These are phyloP conservation scores for Fregetta grallaria DNA, from an alignment of 2,113 vertebrate species.

Conservation along the genomic window DNA sequence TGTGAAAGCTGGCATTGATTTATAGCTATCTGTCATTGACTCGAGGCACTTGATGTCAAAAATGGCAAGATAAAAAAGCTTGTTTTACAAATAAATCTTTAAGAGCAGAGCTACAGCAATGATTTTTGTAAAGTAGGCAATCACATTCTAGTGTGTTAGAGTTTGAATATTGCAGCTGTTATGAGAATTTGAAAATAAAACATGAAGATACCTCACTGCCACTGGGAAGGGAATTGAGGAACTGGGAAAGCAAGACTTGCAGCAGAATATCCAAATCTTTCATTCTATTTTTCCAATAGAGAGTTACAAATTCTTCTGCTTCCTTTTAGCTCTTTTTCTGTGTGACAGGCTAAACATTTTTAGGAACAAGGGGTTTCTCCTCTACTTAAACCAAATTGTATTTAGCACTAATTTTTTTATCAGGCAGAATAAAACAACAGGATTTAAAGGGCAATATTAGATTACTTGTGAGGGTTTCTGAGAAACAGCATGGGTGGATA, in stretches of 20 bases:
- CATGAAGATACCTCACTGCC: not conserved
- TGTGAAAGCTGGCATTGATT: slow-evolving; percentile 16
- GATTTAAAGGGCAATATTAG: not conserved
- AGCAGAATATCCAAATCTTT: not conserved
- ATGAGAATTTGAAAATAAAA: not conserved
- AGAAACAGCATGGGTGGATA: not conserved
- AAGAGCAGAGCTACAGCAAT: not conserved
- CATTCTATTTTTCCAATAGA: not conserved
- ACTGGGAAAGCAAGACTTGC: not conserved
- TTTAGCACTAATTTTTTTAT: not conserved
- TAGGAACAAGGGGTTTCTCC: not conserved
- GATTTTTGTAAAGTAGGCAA: not conserved
- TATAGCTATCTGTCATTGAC: not conserved
- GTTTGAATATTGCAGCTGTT: not conserved
- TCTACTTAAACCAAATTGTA: not conserved
- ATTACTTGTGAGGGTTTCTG: not conserved
- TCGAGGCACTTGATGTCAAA: slow-evolving; percentile 15
- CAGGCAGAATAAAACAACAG: not conserved
- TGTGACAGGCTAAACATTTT: not conserved
- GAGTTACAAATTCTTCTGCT: not conserved
- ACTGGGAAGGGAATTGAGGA: not conserved
- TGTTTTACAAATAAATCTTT: slow-evolving; percentile 17
- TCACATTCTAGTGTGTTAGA: not conserved
- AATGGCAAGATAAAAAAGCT: not conserved
- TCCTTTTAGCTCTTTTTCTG: not conserved